Conservation (phyloP, 2,888 invertebrate genomes). For the Sminthurides aquaticus region DNA sequence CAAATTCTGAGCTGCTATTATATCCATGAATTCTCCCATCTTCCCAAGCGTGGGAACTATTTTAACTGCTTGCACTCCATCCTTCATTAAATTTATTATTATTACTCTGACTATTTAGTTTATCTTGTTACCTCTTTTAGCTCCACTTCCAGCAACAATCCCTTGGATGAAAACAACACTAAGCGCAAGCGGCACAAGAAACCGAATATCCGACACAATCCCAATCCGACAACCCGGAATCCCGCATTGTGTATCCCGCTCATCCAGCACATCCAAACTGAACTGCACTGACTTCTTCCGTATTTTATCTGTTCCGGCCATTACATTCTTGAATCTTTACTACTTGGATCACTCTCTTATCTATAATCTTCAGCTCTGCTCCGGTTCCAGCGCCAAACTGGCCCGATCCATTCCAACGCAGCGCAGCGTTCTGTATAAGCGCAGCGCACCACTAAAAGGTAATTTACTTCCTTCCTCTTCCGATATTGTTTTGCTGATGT, state of each 20-base stretch:
- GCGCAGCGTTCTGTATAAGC: too few relatives aligned
- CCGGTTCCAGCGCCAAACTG: not conserved
- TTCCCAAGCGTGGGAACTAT: too few relatives aligned
- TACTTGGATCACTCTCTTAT: slow-evolving; percentile 6
- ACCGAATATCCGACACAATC: slow-evolving; percentile 15
- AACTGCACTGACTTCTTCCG: slow-evolving; percentile 21
- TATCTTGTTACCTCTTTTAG: slow-evolving; percentile 11
- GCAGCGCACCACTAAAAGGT: too few relatives aligned
- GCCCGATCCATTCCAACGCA: too few relatives aligned
- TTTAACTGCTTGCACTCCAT: too few relatives aligned
- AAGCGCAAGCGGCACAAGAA: slow-evolving; percentile 10
- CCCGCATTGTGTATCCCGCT: slow-evolving; percentile 17
- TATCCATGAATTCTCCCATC: too few relatives aligned
- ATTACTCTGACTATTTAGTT: too few relatives aligned
- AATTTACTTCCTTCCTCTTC: not conserved
- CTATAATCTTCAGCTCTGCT: too few relatives aligned
- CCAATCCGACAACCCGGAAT: slow-evolving; percentile 3
- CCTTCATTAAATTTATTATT: too few relatives aligned
- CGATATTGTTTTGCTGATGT: not conserved
- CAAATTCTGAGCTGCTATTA: too few relatives aligned
- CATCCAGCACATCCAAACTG: slow-evolving; percentile 18
- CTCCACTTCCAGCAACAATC: not conserved
- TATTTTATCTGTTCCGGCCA: not conserved
- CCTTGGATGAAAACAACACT: slow-evolving; percentile 15
- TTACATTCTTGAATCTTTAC: not conserved